Evolutionary conservation across 2,888 invertebrate genomes (phyloP).

Genomic region (Flabesymbios commensalis): DNA sequence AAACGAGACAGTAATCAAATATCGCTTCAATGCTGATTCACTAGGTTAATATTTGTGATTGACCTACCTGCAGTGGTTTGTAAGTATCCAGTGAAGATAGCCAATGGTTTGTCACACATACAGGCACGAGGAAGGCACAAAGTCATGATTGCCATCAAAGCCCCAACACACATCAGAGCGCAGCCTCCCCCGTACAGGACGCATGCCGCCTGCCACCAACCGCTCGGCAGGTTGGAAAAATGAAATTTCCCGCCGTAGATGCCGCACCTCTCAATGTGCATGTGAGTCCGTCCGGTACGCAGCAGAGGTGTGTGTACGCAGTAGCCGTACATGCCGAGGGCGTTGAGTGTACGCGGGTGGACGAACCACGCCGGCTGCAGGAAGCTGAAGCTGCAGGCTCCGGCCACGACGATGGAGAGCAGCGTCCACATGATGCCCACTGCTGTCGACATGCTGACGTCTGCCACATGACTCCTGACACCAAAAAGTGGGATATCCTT

Average conservation of each 20-base stretch:
- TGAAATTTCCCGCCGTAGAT: conserved; percentile 36
- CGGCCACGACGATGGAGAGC: conserved; percentile 57
- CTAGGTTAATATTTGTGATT: too few relatives aligned
- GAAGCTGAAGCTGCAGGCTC: conserved; percentile 57
- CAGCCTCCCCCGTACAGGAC: conserved; percentile 48
- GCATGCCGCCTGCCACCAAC: conserved; percentile 46
- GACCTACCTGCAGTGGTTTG: conserved; percentile 46
- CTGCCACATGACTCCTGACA: too few relatives aligned
- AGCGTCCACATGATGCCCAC: conserved; percentile 56
- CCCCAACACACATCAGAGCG: conserved; percentile 40
- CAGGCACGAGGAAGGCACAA: conserved; percentile 33
- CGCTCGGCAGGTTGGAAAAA: conserved; percentile 38
- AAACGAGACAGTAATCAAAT: too few relatives aligned
- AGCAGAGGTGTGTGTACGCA: conserved; percentile 35
- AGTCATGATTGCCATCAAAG: conserved; percentile 36
- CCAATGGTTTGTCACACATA: conserved; percentile 36
- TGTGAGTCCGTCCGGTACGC: too few relatives aligned
- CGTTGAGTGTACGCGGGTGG: conserved; percentile 40
- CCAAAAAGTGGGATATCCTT: too few relatives aligned
- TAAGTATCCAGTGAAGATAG: conserved; percentile 38
- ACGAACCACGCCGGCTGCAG: conserved; percentile 61
- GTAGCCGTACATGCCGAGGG: conserved; percentile 48
- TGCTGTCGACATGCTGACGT: conserved; percentile 45
- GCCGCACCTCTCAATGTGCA: conserved; percentile 30
- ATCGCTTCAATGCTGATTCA: too few relatives aligned